A percentile compares a stretch with the other conserved stretches of the same genome.
phyloP scores from a whole-genome alignment of 2,797 vertebrate genomes.

The Pogonophryne albipinna region DNA sequence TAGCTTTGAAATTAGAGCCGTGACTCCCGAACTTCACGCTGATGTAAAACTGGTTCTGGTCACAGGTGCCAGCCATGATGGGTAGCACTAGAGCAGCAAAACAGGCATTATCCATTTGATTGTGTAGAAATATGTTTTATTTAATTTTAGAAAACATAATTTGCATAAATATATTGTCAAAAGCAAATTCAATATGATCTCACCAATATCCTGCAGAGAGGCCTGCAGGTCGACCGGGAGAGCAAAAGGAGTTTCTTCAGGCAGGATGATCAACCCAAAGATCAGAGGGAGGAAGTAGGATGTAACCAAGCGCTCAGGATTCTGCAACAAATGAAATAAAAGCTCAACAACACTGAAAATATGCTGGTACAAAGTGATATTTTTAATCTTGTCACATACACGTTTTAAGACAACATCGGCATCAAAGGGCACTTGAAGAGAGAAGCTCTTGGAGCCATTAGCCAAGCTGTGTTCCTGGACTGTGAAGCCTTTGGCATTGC shows the following conservation, averaged over 20 bases:
- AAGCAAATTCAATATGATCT: constrained; percentile 5
- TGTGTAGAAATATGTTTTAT: background rate
- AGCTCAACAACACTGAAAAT: background rate
- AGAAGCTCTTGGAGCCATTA: too few relatives aligned
- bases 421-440: too few relatives aligned
- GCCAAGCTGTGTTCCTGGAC: too few relatives aligned
- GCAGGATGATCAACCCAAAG: constrained; percentile 79
- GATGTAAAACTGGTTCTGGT: too few relatives aligned
- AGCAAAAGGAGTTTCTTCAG: constrained; percentile 75
- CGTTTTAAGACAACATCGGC: too few relatives aligned
- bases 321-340: constrained; percentile 44
- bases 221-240: constrained; percentile 52
- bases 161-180: background rate
- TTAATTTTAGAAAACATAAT: too few relatives aligned
- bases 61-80: constrained; percentile 35
- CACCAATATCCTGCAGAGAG: constrained; percentile 77
- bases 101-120: background rate
- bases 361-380: background rate
- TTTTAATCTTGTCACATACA: too few relatives aligned
- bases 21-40: too few relatives aligned
- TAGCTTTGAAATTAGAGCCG: too few relatives aligned
- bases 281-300: constrained; percentile 71
- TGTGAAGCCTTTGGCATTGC: too few relatives aligned
- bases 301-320: constrained; percentile 59
- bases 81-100: constrained; percentile 72